A percentile compares a stretch with the other conserved stretches of the same genome.
Evolutionary conservation across 2,113 vertebrate genomes (phyloP).

Genomic region (Osmerus eperlanus): DNA sequence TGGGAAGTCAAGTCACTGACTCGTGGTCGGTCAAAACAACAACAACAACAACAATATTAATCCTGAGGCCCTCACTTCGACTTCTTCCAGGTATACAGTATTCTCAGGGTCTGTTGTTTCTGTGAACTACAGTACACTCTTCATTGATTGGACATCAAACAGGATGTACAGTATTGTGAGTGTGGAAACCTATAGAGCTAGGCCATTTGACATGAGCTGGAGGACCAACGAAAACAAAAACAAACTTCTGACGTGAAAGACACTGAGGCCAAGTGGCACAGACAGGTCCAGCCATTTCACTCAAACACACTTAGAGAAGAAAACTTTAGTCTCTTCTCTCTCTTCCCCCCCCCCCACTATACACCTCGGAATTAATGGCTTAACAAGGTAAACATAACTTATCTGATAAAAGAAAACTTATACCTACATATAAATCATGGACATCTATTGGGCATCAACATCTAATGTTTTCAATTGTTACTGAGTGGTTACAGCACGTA

Average conservation of each 20-base stretch:
- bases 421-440: too few species aligned
- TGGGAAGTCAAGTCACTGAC: constrained; percentile 1
- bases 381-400: constrained; percentile 35
- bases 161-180: too few species aligned
- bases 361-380: constrained; percentile 42
- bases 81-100: too few species aligned
- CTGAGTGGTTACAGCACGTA: background rate
- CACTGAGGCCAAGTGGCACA: background rate
- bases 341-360: constrained; percentile 36
- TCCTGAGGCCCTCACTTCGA: too few species aligned
- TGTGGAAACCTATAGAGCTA: too few species aligned
- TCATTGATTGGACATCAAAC: too few species aligned
- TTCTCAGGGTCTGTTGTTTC: too few species aligned
- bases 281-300: constrained; percentile 58
- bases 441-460: too few species aligned
- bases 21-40: background rate
- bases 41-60: background rate
- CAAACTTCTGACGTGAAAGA: background rate
- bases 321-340: constrained; percentile 36
- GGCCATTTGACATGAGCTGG: too few species aligned
- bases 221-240: background rate
- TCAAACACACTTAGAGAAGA: constrained; percentile 67
- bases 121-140: too few species aligned
- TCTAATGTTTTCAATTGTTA: background rate
- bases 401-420: too few species aligned